Percentiles rank a stretch among this genome's conserved stretches.
Evolutionary conservation across 2,113 vertebrate species (phyloP).

Genomic region (Donacobius atricapilla): DNA sequence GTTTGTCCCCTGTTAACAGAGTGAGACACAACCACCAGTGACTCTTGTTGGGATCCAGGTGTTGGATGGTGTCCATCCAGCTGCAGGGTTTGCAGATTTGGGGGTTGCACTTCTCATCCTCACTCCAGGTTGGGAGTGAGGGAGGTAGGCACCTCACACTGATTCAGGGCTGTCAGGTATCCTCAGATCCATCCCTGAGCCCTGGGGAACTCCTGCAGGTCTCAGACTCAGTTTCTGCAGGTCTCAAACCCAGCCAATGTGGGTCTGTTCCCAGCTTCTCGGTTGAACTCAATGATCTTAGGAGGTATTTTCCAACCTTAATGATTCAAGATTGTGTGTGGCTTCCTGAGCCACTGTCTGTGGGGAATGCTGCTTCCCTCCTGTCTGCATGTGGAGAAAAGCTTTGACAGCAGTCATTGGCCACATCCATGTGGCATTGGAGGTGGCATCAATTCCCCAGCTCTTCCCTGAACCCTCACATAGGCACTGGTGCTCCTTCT

Average conservation of each 20-base stretch:
- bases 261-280: background rate
- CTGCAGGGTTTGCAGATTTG: background rate
- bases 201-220: background rate
- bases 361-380: background rate
- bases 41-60: background rate
- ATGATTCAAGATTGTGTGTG: background rate
- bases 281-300: background rate
- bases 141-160: rapidly evolving
- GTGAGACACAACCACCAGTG: background rate
- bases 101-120: background rate
- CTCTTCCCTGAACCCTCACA: background rate
- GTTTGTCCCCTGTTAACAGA: background rate
- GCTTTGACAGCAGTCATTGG: background rate
- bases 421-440: background rate
- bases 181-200: background rate
- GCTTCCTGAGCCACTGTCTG: background rate
- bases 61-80: background rate
- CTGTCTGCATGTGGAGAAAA: background rate
- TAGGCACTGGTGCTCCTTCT: background rate
- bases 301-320: background rate
- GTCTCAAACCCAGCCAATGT: background rate
- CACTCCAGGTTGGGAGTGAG: background rate
- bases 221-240: background rate
- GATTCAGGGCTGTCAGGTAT: background rate
- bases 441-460: background rate